A percentile compares a stretch with the other conserved stretches of the same genome.
Evolutionary conservation across 1,140 invertebrate species (phyloP).

Genomic region (Philopotamus ludificatus): DNA sequence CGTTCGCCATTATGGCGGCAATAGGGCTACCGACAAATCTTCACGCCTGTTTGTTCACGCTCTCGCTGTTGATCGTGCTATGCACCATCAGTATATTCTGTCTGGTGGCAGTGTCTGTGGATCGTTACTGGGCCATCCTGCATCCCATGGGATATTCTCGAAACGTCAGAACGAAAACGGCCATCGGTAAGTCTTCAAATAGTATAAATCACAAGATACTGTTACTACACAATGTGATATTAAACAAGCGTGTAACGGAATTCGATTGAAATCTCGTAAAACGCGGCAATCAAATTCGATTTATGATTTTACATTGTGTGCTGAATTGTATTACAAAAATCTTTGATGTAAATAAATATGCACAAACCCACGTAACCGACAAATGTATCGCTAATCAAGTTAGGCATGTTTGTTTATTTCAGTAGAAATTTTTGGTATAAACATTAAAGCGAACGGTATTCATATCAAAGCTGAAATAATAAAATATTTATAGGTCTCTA

Average conservation of each 20-base stretch:
- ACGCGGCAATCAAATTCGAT: too few relatives aligned
- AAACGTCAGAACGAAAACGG: slow-evolving; percentile 79
- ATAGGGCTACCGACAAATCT: slow-evolving; percentile 69
- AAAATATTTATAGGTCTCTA: too few relatives aligned
- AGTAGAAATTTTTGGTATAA: too few relatives aligned
- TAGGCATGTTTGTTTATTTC: too few relatives aligned
- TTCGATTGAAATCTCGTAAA: too few relatives aligned
- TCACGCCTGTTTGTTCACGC: slow-evolving; percentile 82
- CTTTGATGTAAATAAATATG: not conserved
- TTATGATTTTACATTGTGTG: not conserved
- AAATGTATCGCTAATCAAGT: too few relatives aligned
- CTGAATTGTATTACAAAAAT: not conserved
- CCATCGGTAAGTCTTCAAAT: slow-evolving; percentile 66
- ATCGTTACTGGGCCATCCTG: slow-evolving; percentile 90
- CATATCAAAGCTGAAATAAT: too few relatives aligned
- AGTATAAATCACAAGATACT: not conserved
- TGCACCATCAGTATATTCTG: slow-evolving; percentile 92
- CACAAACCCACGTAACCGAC: too few relatives aligned
- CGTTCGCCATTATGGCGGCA: slow-evolving; percentile 77
- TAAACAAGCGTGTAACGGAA: too few relatives aligned
- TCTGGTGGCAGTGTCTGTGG: slow-evolving; percentile 85
- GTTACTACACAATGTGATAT: not conserved
- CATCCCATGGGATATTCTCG: slow-evolving; percentile 87
- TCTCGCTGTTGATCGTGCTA: slow-evolving; percentile 80
- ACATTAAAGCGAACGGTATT: too few relatives aligned